Base-by-base conservation (phyloP, 64 coral and sea anemone species). In the Astreopora myriophthalma region DNA sequence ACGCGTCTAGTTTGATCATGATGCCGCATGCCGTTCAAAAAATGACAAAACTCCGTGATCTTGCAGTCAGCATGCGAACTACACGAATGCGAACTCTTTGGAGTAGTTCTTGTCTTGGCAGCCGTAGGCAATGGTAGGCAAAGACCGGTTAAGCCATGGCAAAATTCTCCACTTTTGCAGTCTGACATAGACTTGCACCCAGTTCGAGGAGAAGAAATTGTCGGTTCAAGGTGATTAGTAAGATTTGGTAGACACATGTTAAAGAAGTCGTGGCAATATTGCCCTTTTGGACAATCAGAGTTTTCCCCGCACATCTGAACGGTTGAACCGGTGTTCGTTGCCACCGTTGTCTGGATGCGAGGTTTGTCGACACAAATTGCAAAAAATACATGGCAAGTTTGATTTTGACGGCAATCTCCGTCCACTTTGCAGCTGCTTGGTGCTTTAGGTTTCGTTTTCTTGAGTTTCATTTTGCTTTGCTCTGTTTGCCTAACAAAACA, bases 31-130 rank as follows among this genome's bases (percentile, higher is more conserved):
- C 79, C 79, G 33, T 35, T 83, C 27, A 83, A 55, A 58, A 83
- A 83, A 83, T 83, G 79, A 25, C 79, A 83, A 55, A 83, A 83
- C 38, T 83, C 79, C 6, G 79, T 83, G 19, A 83, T 83, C 33
- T 83, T 83, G 32, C 79, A 83, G 22, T 83, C 79, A 17, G 57
- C 34, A 65, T 83, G 48, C 13, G 79, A 83, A 83, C 20, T 64
- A 83, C 79, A 83, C 6, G 79, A 34, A 58, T 38, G 64, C 6
- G 57, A n/a, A 11, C 49, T 65, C 10, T 60, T 61, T 19, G 13
- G 17, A 34, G 77, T 27, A 35, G 30, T 5, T 23, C 17, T 25
- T 3, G 48, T 63, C 25, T 22, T 13, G 19, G 20, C n/a, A 4
- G 55, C 16, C 34, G 79, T 83, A 13, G 55, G 79, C 32, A 83